A percentile compares a stretch with the other conserved stretches of the same genome.
These are phyloP conservation scores for Tenualosa thibaudeaui DNA, from an alignment of 2,797 vertebrate species.

Conservation along the genomic window DNA sequence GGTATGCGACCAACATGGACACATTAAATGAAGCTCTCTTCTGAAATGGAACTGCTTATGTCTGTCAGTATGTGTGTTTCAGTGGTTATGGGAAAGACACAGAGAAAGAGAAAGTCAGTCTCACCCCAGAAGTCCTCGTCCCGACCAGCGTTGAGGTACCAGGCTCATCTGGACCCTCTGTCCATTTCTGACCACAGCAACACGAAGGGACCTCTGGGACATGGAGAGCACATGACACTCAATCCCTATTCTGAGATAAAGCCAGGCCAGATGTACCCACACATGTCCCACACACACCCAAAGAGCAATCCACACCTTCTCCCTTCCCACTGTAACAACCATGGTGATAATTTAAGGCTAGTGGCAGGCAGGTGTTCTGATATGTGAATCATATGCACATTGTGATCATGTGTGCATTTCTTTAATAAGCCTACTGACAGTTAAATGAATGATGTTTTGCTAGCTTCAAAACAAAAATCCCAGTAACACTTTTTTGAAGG, in stretches of 20 bases:
- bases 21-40: too few species aligned
- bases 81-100: neutral
- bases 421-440: too few species aligned
- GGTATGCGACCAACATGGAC: too few species aligned
- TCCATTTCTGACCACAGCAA: constrained; percentile 81
- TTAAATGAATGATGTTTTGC: too few species aligned
- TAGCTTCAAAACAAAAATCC: neutral
- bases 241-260: neutral
- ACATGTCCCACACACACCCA: too few species aligned
- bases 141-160: constrained; percentile 88
- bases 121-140: constrained; percentile 92
- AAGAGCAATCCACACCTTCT: neutral
- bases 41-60: too few species aligned
- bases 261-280: too few species aligned
- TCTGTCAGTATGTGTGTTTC: neutral
- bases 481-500: too few species aligned
- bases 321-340: too few species aligned
- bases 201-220: constrained; percentile 82
- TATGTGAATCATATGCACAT: neutral
- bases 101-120: constrained; percentile 10
- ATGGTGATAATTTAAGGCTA: neutral
- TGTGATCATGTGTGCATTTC: too few species aligned
- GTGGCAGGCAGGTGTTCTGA: neutral
- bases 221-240: constrained; percentile 19
- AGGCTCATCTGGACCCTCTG: constrained; percentile 80